These are phyloP conservation scores for Grammomys dolichurus DNA, from an alignment of 2,113 vertebrate genomes.

Conservation along the genomic window DNA sequence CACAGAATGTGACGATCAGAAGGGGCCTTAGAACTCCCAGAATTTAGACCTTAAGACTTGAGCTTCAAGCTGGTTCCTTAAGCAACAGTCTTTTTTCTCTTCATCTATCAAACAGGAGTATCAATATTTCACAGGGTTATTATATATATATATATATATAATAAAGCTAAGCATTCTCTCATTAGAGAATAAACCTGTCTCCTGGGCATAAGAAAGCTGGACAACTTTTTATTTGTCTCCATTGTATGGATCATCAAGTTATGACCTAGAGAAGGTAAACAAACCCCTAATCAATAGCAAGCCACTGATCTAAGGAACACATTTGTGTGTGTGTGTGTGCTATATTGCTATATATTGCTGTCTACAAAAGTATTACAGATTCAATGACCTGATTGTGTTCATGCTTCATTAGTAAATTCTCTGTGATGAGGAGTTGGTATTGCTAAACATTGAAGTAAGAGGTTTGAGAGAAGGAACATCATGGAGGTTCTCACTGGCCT, in stretches of 20 bases:
- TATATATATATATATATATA: conserved; percentile 11
- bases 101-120: neutral
- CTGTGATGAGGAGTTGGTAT: neutral
- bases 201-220: neutral
- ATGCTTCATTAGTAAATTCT: neutral
- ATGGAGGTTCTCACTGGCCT: neutral
- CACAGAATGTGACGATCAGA: neutral
- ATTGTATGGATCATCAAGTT: conserved; percentile 5
- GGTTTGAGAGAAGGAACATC: neutral
- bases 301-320: neutral
- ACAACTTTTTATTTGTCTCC: neutral
- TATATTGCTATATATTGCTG: too few species aligned
- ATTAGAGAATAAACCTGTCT: neutral
- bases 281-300: neutral
- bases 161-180: neutral
- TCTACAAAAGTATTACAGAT: neutral
- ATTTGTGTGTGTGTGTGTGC: neutral
- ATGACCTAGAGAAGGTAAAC: neutral
- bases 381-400: neutral
- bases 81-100: neutral
- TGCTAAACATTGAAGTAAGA: neutral
- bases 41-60: neutral
- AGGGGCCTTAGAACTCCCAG: neutral
- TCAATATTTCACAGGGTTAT: neutral
- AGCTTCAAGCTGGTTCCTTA: neutral